Percentiles rank a stretch among this genome's conserved stretches.
Conservation (phyloP, 2,797 vertebrate species). For the Myotis findleyi region DNA sequence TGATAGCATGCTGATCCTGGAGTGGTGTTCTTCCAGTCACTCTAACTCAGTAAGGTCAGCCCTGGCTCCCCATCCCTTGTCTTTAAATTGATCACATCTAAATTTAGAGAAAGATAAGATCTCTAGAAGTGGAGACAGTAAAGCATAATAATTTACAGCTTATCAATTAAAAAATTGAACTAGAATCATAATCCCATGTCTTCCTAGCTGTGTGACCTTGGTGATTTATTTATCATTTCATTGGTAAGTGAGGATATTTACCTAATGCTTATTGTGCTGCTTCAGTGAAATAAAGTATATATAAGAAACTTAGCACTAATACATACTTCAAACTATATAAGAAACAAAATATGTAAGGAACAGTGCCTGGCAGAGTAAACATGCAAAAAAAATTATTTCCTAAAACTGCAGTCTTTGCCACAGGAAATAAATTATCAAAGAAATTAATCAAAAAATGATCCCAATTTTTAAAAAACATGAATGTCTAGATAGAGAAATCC, state of each 20-base stretch:
- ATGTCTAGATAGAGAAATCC: neutral
- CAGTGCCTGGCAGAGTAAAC: neutral
- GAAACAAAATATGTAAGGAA: neutral
- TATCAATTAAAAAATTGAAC: neutral
- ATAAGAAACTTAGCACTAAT: neutral
- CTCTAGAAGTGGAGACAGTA: neutral
- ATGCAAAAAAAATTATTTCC: neutral
- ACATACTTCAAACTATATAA: neutral
- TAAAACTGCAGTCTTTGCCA: neutral
- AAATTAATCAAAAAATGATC: neutral
- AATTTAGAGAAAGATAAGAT: conserved; percentile 11
- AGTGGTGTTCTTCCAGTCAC: neutral
- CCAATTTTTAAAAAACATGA: neutral
- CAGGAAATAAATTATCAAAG: neutral
- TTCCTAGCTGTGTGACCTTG: neutral
- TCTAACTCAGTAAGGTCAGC: neutral
- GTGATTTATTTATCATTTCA: neutral
- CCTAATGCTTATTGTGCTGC: neutral
- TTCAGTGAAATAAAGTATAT: neutral
- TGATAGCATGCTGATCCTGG: neutral
- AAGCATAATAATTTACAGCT: neutral
- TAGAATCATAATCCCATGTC: neutral
- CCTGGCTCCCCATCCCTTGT: neutral
- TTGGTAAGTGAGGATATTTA: conserved; percentile 14
- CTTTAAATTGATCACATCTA: neutral